Evolutionary conservation across 2,888 invertebrate genomes (phyloP).

Genomic region (Clivina fossor): DNA sequence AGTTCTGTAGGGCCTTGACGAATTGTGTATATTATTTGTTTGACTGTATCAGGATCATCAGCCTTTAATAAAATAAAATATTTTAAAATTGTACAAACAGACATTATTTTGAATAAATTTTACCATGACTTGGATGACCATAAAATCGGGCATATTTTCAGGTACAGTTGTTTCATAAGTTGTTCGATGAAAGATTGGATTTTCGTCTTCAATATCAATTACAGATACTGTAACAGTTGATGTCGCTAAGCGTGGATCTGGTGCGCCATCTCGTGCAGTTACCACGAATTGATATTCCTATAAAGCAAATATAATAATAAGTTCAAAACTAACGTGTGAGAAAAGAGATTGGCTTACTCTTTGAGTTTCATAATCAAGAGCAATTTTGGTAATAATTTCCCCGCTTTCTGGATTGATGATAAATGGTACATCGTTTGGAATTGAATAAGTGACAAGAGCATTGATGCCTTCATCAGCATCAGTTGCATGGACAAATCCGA

Average conservation of each 20-base stretch:
- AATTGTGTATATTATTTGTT: constrained; percentile 81
- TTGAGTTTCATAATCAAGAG: constrained; percentile 80
- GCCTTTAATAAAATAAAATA: constrained; percentile 58
- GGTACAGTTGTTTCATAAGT: constrained; percentile 79
- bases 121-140: constrained; percentile 77
- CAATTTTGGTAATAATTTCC: constrained; percentile 70
- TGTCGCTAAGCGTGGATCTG: constrained; percentile 81
- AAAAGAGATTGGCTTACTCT: constrained; percentile 57
- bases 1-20: constrained; percentile 78
- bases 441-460: constrained; percentile 76
- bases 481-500: constrained; percentile 81
- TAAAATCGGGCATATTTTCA: constrained; percentile 78
- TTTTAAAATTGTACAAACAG: not conserved
- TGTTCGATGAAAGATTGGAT: constrained; percentile 73
- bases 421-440: constrained; percentile 79
- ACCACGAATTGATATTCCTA: constrained; percentile 82
- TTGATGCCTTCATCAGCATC: constrained; percentile 86
- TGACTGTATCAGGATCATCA: constrained; percentile 77
- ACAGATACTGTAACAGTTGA: constrained; percentile 83
- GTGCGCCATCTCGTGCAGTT: constrained; percentile 85
- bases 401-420: constrained; percentile 77
- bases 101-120: constrained; percentile 38
- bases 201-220: constrained; percentile 79
- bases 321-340: constrained; percentile 1
- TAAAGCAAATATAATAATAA: constrained; percentile 34